Conservation (phyloP, 1,140 invertebrate genomes). For the Aphelinus atriplicis region DNA sequence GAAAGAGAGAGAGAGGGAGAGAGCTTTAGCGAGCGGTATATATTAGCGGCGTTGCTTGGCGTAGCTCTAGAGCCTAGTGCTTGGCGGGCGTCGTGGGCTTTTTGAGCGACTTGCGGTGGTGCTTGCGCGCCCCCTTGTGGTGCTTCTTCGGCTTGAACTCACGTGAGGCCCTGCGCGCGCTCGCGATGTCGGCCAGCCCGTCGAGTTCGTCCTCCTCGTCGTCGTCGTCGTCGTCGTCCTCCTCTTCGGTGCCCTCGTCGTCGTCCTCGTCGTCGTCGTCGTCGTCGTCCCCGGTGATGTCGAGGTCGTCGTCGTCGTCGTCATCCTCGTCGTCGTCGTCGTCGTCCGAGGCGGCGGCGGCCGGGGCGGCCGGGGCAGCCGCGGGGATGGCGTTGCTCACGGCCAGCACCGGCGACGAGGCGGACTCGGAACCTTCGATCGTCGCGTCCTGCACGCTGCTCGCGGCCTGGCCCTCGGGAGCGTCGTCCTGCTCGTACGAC, state of each 20-base stretch:
- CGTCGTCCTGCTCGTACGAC: slow-evolving; percentile 71
- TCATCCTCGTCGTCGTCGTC: slow-evolving; percentile 70
- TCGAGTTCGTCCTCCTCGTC: slow-evolving; percentile 78
- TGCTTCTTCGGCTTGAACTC: slow-evolving; percentile 36
- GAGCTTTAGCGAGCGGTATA: neutral
- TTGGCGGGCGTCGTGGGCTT: slow-evolving; percentile 4
- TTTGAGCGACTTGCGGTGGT: neutral
- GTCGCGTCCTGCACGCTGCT: slow-evolving; percentile 58
- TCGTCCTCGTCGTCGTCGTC: slow-evolving; percentile 66
- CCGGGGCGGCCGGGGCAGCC: slow-evolving; percentile 46
- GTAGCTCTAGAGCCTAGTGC: neutral
- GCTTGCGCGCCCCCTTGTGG: neutral
- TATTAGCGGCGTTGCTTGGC: neutral
- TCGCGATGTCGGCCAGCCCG: slow-evolving; percentile 73
- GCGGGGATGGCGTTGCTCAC: slow-evolving; percentile 50
- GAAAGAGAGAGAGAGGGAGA: neutral
- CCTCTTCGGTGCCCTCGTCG: slow-evolving; percentile 69
- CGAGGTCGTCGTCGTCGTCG: slow-evolving; percentile 58
- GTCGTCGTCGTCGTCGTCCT: slow-evolving; percentile 78
- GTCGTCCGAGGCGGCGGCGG: slow-evolving; percentile 64
- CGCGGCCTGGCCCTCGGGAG: slow-evolving; percentile 61
- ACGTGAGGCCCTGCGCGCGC: slow-evolving; percentile 64
- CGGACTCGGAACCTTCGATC: slow-evolving; percentile 54
- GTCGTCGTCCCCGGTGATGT: slow-evolving; percentile 49
- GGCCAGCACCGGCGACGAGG: slow-evolving; percentile 47